Base-by-base conservation (phyloP, 2,888 invertebrate species). In the Pantelozetes paolii region DNA sequence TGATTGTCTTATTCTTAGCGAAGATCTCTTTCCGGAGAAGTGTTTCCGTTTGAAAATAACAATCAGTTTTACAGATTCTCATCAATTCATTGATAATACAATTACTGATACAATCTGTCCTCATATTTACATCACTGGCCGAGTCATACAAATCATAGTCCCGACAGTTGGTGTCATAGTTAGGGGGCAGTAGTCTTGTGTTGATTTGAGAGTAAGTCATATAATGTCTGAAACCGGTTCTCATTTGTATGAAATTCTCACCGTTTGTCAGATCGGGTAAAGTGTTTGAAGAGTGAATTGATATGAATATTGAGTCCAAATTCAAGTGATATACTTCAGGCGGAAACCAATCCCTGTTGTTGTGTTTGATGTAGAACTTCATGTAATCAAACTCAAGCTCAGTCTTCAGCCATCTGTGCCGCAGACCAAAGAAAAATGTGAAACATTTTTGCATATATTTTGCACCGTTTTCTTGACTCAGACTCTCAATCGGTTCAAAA, bases 231-330 rank as follows among this genome's bases (percentile, higher is more conserved):
- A 18, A 5, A 2, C 28, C 13, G 1, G 62, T 20, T 18, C 2
- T 13, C 8, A 23, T n/a, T 28, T 26, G 8, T 18, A 32, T 9
- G 15, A 62, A 62, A 23, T 62, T 23, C 3, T 62, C 62, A 18
- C 54, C 54, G 26, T 5, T 11, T 23, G 11, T 26, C 3, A 54
- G 26, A 23, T 57, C 23, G 1, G 57, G 57, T 0, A 57, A 8
- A 57, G 57, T 57, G 9, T 57, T 57, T 18, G 57, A 28, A 13
- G 57, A 28, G 15, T 57, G 57, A 11, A 57, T 57, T 57, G 57
- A 57, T 30, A 57, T 1, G 18, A 15, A 57, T 2, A 30, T 9
- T 28, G 20, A 23, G 26, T 23, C 26, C 26, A 54, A 6, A 26
- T 6, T 20, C 54, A 2, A 23, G 5, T 54, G 23, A 54, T 54